These are phyloP conservation scores for Acleris sparsana DNA, from an alignment of 2,888 invertebrate species.

Conservation along the genomic window DNA sequence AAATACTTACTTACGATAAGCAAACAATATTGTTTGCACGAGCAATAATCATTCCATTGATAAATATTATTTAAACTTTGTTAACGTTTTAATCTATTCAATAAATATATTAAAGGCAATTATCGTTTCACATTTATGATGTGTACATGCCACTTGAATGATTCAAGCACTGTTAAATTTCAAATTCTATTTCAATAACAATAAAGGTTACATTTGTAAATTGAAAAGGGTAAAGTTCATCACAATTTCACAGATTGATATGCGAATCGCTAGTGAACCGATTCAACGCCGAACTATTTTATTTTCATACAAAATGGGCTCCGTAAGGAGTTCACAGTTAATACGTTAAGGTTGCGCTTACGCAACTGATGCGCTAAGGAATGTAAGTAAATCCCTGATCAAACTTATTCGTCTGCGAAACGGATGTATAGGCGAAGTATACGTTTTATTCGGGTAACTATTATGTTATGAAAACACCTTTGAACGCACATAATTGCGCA, in stretches of 20 bases:
- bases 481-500: no score
- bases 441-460: no score
- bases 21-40: constrained; percentile 23
- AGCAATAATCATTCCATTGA: constrained; percentile 6
- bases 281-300: not conserved
- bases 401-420: not conserved
- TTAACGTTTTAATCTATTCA: constrained; percentile 20
- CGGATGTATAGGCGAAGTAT: not conserved
- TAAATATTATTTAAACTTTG: not conserved
- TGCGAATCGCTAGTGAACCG: constrained; percentile 10
- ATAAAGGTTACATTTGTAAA: constrained; percentile 4
- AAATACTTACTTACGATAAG: not conserved
- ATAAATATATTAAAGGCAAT: constrained; percentile 22
- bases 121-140: constrained; percentile 17
- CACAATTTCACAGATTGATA: constrained; percentile 37
- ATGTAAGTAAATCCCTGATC: not conserved
- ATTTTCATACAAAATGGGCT: no score
- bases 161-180: not conserved
- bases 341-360: not conserved
- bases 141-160: constrained; percentile 8
- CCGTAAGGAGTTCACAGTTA: no score
- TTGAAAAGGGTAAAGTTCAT: constrained; percentile 44
- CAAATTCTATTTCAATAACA: not conserved
- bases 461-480: no score
- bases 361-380: not conserved